Conservation (phyloP, 2,797 vertebrate genomes). For the Sitta carolinensis region DNA sequence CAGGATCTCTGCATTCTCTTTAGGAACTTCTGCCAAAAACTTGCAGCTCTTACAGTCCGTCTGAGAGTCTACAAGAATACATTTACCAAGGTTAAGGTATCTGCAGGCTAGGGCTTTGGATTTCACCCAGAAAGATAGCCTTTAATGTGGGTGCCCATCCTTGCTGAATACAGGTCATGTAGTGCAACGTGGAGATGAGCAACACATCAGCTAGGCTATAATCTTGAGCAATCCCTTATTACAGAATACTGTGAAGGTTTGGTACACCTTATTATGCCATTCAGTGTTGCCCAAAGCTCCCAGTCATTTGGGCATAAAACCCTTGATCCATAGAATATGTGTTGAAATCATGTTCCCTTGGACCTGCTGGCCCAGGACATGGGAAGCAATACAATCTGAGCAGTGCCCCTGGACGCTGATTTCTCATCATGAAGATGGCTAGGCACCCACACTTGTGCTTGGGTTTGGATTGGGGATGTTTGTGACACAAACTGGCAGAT, state of each 20-base stretch:
- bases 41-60: background rate
- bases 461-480: background rate
- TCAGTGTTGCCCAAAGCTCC: background rate
- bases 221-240: background rate
- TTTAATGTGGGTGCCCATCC: background rate
- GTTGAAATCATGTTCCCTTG: background rate
- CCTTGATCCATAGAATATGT: background rate
- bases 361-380: background rate
- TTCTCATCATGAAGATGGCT: background rate
- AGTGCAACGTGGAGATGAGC: background rate
- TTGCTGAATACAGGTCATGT: background rate
- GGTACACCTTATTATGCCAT: background rate
- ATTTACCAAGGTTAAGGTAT: background rate
- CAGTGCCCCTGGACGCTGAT: accelerated
- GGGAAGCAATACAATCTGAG: background rate
- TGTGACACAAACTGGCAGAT: background rate
- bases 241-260: background rate
- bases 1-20: background rate
- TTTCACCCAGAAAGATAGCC: background rate
- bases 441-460: background rate
- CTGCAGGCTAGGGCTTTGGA: background rate
- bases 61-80: background rate
- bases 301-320: background rate
- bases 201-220: background rate
- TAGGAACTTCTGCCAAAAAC: background rate